Base-by-base conservation (phyloP, 1,140 invertebrate genomes). In the Nixonia krombeini region DNA sequence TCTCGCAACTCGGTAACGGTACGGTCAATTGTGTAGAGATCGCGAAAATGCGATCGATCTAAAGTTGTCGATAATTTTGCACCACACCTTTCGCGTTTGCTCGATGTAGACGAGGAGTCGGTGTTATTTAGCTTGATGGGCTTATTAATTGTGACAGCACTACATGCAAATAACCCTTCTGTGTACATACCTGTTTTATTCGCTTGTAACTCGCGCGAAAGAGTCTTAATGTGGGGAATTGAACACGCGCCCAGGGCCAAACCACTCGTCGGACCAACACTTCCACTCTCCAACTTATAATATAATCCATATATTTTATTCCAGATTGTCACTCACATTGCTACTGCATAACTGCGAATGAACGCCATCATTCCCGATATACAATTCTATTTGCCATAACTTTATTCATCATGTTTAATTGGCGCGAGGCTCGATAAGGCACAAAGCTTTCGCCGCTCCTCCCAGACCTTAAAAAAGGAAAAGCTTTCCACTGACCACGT, bases 241-340 rank as follows among this genome's bases (percentile, higher is more conserved):
- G 31, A 59, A 59, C 62, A 56, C 33, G 45, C 31, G 42, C 33
- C 59, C 56, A 70, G 72, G 64, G 68, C 15, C 59, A 42, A 47
- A 56, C 47, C 51, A 62, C 42, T 59, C 15, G 41, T 45, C 57
- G 51, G 25, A 58, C 45, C 45, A 33, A 68, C 49, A 63, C 47
- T 40, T 63, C 38, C 45, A 74, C 58, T 10, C 49, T 57, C 56
- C 23, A 59, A 66, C 57, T 80, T 78, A 82, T 74, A 75, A 65
- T 82, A 79, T 81, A 83, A 85, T 81, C 78, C 74, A 78, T 77
- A 82, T 84, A 84, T 84, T 83, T 84, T 80, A 85, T 85, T 84
- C 78, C 81, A 84, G 81, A 84, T 82, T 81, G 69, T 76, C 73
- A 78, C 71, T 80, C 72, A 76, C 70, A 77, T 78, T 80, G 68